Conservation (phyloP, 2,113 vertebrate genomes). For the Myrmophylax atrothorax region DNA sequence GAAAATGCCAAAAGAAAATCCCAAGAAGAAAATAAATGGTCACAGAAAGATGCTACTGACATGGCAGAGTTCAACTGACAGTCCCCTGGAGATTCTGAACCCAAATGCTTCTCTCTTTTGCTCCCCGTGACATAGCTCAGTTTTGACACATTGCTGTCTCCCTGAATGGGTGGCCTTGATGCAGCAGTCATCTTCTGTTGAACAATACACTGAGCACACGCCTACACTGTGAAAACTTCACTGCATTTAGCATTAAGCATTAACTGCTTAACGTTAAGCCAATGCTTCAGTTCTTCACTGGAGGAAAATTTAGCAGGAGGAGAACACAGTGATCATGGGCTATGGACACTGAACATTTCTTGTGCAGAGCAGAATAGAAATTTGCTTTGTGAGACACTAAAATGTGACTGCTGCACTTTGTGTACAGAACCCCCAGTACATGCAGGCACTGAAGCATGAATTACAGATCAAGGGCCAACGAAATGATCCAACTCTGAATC, state of each 20-base stretch:
- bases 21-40: not conserved
- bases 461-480: not conserved
- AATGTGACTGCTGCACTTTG: not conserved
- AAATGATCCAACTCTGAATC: constrained; percentile 10
- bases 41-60: not conserved
- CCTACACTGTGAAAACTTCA: not conserved
- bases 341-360: not conserved
- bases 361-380: not conserved
- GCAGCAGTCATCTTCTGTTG: not conserved
- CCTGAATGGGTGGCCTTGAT: not conserved
- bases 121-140: fast-evolving
- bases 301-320: not conserved
- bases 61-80: not conserved
- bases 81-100: not conserved
- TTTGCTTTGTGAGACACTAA: not conserved
- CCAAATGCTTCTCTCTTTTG: not conserved
- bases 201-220: not conserved
- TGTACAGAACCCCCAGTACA: not conserved
- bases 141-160: not conserved
- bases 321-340: not conserved
- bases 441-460: not conserved
- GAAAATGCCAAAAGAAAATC: not conserved
- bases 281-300: not conserved
- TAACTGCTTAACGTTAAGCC: not conserved
- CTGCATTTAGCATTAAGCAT: not conserved